Percentiles rank a stretch among this genome's conserved stretches.
Evolutionary conservation across 2,113 vertebrate species (phyloP).

Genomic region (Clarias gariepinus): DNA sequence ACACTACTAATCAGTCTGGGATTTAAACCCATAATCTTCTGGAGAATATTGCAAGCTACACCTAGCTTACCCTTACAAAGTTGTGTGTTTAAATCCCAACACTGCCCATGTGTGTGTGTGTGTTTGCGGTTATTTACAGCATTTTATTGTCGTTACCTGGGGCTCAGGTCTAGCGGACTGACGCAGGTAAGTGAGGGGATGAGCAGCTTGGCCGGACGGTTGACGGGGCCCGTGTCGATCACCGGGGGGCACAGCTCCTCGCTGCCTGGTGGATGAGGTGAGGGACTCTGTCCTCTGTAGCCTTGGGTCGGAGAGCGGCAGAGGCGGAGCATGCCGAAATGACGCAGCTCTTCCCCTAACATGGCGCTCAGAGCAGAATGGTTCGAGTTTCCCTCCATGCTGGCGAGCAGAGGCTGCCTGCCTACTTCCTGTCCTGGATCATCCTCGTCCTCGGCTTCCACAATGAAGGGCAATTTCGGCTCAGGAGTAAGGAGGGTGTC

Average conservation of each 20-base stretch:
- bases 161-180: slow-evolving; percentile 85
- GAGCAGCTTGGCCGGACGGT: slow-evolving; percentile 80
- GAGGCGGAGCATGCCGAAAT: slow-evolving; percentile 75
- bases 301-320: slow-evolving; percentile 75
- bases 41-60: neutral
- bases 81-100: neutral
- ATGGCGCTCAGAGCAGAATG: slow-evolving; percentile 77
- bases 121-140: neutral
- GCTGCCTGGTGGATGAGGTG: slow-evolving; percentile 62
- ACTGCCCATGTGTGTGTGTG: no score
- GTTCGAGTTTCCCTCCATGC: slow-evolving; percentile 70
- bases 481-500: slow-evolving; percentile 68
- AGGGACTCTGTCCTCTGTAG: slow-evolving; percentile 71
- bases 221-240: slow-evolving; percentile 43
- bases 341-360: slow-evolving; percentile 82
- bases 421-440: slow-evolving; percentile 62
- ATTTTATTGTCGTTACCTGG: slow-evolving; percentile 72
- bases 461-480: slow-evolving; percentile 78
- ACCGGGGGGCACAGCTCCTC: slow-evolving; percentile 57
- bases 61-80: neutral
- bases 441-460: slow-evolving; percentile 74
- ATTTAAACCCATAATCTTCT: neutral
- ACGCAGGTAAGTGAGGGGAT: slow-evolving; percentile 78
- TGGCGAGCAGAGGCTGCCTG: slow-evolving; percentile 75
- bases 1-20: neutral